phyloP scores from a whole-genome alignment of 2,797 vertebrate species.

The Falco rusticolus region DNA sequence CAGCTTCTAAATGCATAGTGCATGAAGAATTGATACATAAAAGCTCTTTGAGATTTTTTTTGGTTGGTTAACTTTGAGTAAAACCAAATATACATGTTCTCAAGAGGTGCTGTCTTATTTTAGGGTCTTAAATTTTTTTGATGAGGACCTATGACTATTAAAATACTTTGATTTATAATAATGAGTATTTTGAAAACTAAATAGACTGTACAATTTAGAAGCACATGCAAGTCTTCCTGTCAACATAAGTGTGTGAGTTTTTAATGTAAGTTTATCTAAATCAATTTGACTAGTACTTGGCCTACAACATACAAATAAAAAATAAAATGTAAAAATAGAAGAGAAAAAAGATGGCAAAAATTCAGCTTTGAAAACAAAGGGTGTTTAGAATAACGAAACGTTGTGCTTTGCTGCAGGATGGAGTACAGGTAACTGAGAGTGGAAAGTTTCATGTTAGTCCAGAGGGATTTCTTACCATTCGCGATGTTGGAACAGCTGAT shows the following conservation, averaged over 20 bases:
- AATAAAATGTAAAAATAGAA: not conserved
- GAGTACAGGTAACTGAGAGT: constrained; percentile 96
- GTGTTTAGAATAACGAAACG: not conserved
- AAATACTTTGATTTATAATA: not conserved
- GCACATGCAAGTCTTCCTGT: not conserved
- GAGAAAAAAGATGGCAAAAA: not conserved
- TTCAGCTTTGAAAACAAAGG: not conserved
- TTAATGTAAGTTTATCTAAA: not conserved
- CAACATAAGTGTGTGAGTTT: not conserved
- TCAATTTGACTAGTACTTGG: not conserved
- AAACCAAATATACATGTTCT: not conserved
- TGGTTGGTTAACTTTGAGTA: not conserved
- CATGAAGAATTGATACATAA: not conserved
- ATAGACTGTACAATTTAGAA: not conserved
- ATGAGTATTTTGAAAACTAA: not conserved
- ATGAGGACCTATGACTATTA: not conserved
- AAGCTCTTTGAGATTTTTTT: not conserved
- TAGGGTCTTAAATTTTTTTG: not conserved
- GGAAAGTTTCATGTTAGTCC: constrained; percentile 94
- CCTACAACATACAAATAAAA: not conserved
- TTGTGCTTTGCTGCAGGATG: constrained; percentile 82
- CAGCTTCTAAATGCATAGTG: not conserved
- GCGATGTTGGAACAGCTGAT: constrained; percentile 90
- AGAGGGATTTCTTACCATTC: constrained; percentile 93
- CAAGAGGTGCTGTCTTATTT: not conserved